Evolutionary conservation across 2,888 invertebrate species (phyloP).

Genomic region (Sinodicranocentrus sp.): DNA sequence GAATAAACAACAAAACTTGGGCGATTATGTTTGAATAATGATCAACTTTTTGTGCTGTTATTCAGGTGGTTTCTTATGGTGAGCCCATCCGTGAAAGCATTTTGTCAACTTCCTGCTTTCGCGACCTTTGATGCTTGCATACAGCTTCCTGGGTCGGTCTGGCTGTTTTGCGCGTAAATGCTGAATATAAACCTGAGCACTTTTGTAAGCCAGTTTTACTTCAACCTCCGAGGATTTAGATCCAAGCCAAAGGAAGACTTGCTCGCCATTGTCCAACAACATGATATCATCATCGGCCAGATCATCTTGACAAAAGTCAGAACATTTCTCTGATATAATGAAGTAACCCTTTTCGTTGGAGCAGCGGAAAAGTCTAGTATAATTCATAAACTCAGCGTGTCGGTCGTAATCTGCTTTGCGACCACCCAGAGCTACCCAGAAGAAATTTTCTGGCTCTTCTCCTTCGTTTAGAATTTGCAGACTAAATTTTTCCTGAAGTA

Average conservation of each 20-base stretch:
- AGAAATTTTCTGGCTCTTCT: slow-evolving; percentile 98
- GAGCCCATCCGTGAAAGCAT: slow-evolving; percentile 99
- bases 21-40: too few relatives aligned
- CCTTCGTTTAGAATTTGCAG: slow-evolving; percentile 93
- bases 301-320: slow-evolving; percentile 99
- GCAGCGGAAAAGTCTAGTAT: slow-evolving; percentile 96
- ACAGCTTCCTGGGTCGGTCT: slow-evolving; percentile 92
- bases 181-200: slow-evolving; percentile 99
- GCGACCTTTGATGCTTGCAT: slow-evolving; percentile 96
- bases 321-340: slow-evolving; percentile 98
- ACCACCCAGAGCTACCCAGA: slow-evolving; percentile 97
- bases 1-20: neutral
- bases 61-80: slow-evolving; percentile 84
- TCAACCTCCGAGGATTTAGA: slow-evolving; percentile 98
- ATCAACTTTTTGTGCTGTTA: too few relatives aligned
- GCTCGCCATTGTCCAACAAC: slow-evolving; percentile 98
- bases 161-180: slow-evolving; percentile 97
- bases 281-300: slow-evolving; percentile 99
- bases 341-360: slow-evolving; percentile 99
- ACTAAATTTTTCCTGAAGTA: slow-evolving; percentile 77
- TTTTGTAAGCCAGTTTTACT: slow-evolving; percentile 98
- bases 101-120: slow-evolving; percentile 97
- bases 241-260: slow-evolving; percentile 98
- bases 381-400: slow-evolving; percentile 94
- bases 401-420: slow-evolving; percentile 90